Base-by-base conservation (phyloP, 2,113 vertebrate genomes). In the Diadophis punctatus region DNA sequence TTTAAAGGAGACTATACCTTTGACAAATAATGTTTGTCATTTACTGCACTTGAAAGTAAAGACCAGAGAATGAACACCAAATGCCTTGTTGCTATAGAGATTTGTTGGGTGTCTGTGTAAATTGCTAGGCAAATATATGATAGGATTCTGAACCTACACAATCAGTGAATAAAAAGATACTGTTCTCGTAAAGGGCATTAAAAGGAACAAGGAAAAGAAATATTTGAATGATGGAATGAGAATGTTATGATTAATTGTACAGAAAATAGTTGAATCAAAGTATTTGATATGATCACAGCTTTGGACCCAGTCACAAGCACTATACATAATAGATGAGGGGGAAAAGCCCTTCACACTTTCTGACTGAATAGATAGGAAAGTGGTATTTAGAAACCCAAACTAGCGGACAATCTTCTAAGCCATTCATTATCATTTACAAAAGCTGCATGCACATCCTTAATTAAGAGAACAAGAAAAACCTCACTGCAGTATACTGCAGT, bases 171-270 rank as follows among this genome's bases (percentile, higher is more conserved):
- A 90, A 48, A 86, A 68, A 48, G 53, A 90, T 91, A 95, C 25
- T 74, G 39, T 89, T 23, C 55, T 88, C 46, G 89, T 80, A 94
- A 95, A 95, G 93, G 34, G 52, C 43, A 92, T 94, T 90, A 86
- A 89, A 27, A 86, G 30, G 49, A 25, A 34, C 1, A 84, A 39
- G 49, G 52, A 51, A 87, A 86, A 94, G 89, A 87, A 20, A 90
- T 55, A 94, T 91, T 80, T 51, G 91, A 94, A 52, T 0, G 3
- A 95, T 88, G 30, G 20, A 94, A 96, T 93, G 88, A 88, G 87
- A 94, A 55, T 91, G 89, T 92, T 86, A 80, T 51, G 93, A 93
- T 92, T 92, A 95, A 93, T 92, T 93, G 49, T 52, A 94, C 68
- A 74, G 89, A 93, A 95, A 94, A 87, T 89, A 60, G 11, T 89